A percentile compares a stretch with the other conserved stretches of the same genome.
These are phyloP conservation scores for Cirrhinus molitorella DNA, from an alignment of 2,797 vertebrate species.

Conservation along the genomic window DNA sequence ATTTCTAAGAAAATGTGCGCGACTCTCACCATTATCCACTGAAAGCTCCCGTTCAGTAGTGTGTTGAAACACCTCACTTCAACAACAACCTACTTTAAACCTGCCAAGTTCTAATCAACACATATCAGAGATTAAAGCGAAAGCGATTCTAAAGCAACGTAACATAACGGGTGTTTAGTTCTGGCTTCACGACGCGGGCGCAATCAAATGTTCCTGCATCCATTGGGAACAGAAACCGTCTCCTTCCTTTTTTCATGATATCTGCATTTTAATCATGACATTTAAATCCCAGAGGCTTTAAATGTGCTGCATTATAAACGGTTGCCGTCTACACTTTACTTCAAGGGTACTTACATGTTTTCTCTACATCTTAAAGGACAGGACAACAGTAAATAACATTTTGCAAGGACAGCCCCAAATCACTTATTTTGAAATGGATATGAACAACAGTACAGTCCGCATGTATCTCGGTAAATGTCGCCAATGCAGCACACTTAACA, in stretches of 20 bases:
- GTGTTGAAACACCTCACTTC: neutral
- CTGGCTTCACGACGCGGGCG: neutral
- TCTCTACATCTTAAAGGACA: neutral
- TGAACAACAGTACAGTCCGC: neutral
- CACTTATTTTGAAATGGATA: neutral
- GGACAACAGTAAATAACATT: neutral
- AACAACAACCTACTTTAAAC: neutral
- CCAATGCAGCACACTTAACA: conserved; percentile 34
- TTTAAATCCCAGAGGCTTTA: conserved; percentile 25
- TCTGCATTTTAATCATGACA: conserved; percentile 15
- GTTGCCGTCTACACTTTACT: neutral
- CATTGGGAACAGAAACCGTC: neutral
- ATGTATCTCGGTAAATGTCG: conserved; percentile 5
- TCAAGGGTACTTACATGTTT: neutral
- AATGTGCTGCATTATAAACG: conserved; percentile 1
- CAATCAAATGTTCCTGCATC: conserved; percentile 12
- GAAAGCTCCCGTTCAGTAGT: neutral
- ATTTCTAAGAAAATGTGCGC: neutral
- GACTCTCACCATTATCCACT: neutral
- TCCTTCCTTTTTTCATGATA: neutral
- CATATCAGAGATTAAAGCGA: neutral
- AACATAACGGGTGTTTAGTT: neutral
- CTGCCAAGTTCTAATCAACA: neutral
- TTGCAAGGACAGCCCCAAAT: neutral
- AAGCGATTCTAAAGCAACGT: neutral